These are phyloP conservation scores for Pterostichus madidus DNA, from an alignment of 2,888 invertebrate species.

Conservation along the genomic window DNA sequence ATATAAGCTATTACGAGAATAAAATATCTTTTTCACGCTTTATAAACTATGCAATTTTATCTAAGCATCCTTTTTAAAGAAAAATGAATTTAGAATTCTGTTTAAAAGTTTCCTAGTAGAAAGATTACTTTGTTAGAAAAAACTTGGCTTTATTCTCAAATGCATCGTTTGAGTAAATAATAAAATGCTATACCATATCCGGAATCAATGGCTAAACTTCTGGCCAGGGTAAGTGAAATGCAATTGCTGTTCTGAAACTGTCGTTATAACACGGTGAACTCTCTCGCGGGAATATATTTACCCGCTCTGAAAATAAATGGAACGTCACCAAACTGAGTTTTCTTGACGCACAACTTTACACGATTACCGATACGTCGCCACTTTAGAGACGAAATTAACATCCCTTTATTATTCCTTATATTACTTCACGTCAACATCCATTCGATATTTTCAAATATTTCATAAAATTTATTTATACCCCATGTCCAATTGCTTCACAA, in stretches of 20 bases:
- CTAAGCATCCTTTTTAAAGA: too few relatives aligned
- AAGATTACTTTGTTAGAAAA: slow-evolving; percentile 12
- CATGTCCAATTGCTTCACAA: too few relatives aligned
- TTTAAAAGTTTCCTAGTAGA: slow-evolving; percentile 28
- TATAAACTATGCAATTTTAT: too few relatives aligned
- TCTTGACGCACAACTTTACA: slow-evolving; percentile 27
- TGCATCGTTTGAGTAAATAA: slow-evolving; percentile 42
- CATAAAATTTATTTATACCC: too few relatives aligned
- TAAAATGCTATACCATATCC: background rate
- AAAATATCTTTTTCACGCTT: too few relatives aligned
- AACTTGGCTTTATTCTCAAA: slow-evolving; percentile 8
- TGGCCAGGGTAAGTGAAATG: slow-evolving; percentile 57
- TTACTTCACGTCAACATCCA: background rate
- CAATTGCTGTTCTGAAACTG: slow-evolving; percentile 59
- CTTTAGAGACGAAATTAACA: slow-evolving; percentile 56
- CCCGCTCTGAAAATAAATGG: slow-evolving; percentile 53
- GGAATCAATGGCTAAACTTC: slow-evolving; percentile 54
- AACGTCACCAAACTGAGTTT: slow-evolving; percentile 51
- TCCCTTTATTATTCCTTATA: slow-evolving; percentile 16
- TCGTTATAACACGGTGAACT: slow-evolving; percentile 52
- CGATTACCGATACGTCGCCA: slow-evolving; percentile 43
- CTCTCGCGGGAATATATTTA: slow-evolving; percentile 43
- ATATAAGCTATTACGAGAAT: too few relatives aligned
- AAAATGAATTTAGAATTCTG: slow-evolving; percentile 28
- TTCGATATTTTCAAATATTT: too few relatives aligned